These are phyloP conservation scores for Drosophila lacteicornis DNA, from an alignment of 1,140 invertebrate genomes.

Conservation along the genomic window DNA sequence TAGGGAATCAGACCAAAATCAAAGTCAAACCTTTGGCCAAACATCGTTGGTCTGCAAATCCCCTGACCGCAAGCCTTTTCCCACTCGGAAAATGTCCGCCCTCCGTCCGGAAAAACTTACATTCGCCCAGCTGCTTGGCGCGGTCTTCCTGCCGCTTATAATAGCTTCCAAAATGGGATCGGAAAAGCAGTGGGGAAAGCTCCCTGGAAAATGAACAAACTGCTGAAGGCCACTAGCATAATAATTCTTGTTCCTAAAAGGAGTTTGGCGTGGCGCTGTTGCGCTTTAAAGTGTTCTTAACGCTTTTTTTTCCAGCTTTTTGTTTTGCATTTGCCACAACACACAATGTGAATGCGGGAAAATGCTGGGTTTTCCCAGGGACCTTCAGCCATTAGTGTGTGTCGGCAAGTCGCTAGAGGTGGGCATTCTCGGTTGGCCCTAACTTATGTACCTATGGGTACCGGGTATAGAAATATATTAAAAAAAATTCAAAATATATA, in stretches of 20 bases:
- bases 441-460: too few relatives aligned
- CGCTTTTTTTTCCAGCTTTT: not conserved
- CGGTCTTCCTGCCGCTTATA: not conserved
- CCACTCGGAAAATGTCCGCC: not conserved
- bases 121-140: not conserved
- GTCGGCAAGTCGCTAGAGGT: not conserved
- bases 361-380: not conserved
- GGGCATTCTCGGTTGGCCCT: too few relatives aligned
- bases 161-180: slow-evolving; percentile 20
- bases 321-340: slow-evolving; percentile 14
- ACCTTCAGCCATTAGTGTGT: slow-evolving; percentile 16
- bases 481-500: too few relatives aligned
- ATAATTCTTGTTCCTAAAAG: slow-evolving; percentile 41
- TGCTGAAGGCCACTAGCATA: slow-evolving; percentile 25
- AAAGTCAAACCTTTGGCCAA: slow-evolving; percentile 50
- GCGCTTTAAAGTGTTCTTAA: slow-evolving; percentile 34
- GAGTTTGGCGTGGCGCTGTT: slow-evolving; percentile 19
- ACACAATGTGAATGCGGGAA: slow-evolving; percentile 1
- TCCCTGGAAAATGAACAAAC: slow-evolving; percentile 2
- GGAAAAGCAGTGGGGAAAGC: slow-evolving; percentile 13
- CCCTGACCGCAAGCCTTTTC: slow-evolving; percentile 29
- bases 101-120: slow-evolving; percentile 3
- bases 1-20: slow-evolving; percentile 36
- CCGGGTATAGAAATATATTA: too few relatives aligned
- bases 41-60: slow-evolving; percentile 31